Evolutionary conservation across 2,113 vertebrate genomes (phyloP), one percentile per base, ranked within the genome.

Genomic region (Oplegnathus fasciatus): DNA sequence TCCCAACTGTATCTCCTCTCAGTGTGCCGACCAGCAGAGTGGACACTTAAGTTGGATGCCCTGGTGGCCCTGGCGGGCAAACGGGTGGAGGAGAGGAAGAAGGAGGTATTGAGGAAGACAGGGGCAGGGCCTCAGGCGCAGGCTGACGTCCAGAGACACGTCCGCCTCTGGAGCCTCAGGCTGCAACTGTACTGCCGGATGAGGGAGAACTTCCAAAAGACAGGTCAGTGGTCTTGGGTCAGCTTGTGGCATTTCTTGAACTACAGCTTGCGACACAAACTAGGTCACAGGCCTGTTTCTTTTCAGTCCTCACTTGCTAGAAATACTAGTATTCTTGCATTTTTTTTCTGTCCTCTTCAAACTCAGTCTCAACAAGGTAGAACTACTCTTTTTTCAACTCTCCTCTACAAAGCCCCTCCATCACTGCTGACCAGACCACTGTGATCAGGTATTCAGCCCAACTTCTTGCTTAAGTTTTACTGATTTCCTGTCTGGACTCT

Each of bases 161-260:
- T 94, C 30, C 80, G 81, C 34, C 84, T 95, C 4, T 96, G 95
- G 95, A 95, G 91, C 67, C 92, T 94, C 26, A 82, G 95, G 65
- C 89, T 90, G 80, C 93, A 95, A 66, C 93, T 96, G 40, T 96
- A 95, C 94, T 91, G 86, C 55, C 88, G 91, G 34, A 96, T 96
- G 95, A 95, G 89, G 54, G 92, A 94, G 85, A 95, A 90, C 89
- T 95, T 96, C 85, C 86, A 83, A 4, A 84, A 80, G 17, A 95
- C 94, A 78, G 94, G 95, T 96, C 68, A 83, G 90, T 40, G 64
- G 54, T 67, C 62, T 52, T 0, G 11, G 75, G 58, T 66, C 84
- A 64, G 42, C n/a, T 8, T 30, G 65, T 74, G 70, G 57, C 62
- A 55, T 73, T 78, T 78, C n/a, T 55, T 30, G 22, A 65, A 74